Base-by-base conservation (phyloP, 2,797 vertebrate species). In the Linurgus olivaceus region DNA sequence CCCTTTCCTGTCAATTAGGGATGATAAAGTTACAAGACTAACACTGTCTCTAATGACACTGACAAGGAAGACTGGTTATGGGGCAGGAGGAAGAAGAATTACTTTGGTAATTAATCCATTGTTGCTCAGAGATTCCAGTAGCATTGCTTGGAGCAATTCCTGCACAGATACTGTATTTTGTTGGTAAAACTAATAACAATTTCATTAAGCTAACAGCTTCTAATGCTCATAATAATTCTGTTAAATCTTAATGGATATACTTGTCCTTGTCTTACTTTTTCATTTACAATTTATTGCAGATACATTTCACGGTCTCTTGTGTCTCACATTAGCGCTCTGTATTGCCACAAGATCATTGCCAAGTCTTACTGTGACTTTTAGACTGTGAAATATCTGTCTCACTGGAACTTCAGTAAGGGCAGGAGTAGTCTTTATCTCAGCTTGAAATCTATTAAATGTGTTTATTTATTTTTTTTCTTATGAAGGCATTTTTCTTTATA, bases 181-280 rank as follows among this genome's bases (percentile, higher is more conserved):
- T 42, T 85, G 50, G 18, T 72, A 92, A 87, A 80, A 80, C 12
- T 86, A 93, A 75, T 31, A 88, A 31, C 13, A 81, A 50, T 79
- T 94, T 96, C 48, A 87, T 91, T 87, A 75, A 86, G 62, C 20
- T 93, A 95, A 90, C 37, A 80, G 15, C 40, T 94, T n/a, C 66
- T 92, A 62, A 85, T 80, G 58, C 10, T 94, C 58, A 80, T 61
- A 87, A 74, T 75, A 77, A 75, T 86, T 91, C 47, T 55, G 11
- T 77, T 75, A 86, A 92, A 65, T 86, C 62, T 75, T 92, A 57
- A 62, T 83, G 31, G 24, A 38, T 91, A 48, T 66, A 61, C 70
- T 93, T 77, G 37, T 80, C 84, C 57, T 94, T 89, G 55, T 14
- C 48, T 94, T 33, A 55, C 20, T 58, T 83, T 79, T 94, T 80